Conservation (phyloP, 2,888 invertebrate species). For the Chrysina gloriosa region DNA sequence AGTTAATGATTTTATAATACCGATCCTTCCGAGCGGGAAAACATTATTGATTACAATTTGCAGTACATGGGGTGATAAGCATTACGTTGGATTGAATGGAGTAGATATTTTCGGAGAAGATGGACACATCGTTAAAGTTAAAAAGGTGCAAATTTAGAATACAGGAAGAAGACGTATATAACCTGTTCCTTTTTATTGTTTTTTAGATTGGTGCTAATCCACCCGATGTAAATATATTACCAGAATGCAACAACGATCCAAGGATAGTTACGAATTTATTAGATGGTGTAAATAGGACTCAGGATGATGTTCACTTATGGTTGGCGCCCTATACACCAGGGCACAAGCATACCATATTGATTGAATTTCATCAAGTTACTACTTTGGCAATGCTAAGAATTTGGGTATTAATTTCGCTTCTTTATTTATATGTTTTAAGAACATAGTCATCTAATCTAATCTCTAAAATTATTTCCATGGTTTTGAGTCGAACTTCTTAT, state of each 20-base stretch:
- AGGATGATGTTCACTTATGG: constrained; percentile 85
- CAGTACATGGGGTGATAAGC: constrained; percentile 83
- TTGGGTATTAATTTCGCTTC: constrained; percentile 54
- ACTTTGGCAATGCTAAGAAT: constrained; percentile 60
- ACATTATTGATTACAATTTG: constrained; percentile 75
- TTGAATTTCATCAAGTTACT: constrained; percentile 67
- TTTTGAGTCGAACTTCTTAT: too few species aligned
- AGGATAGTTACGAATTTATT: constrained; percentile 73
- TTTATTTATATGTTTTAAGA: too few species aligned
- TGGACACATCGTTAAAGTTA: constrained; percentile 71
- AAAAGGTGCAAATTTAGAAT: constrained; percentile 67
- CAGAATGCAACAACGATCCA: constrained; percentile 75
- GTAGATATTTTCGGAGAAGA: constrained; percentile 77
- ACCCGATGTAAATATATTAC: constrained; percentile 73
- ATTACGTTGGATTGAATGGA: constrained; percentile 83
- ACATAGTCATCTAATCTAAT: too few species aligned
- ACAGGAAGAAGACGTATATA: not conserved
- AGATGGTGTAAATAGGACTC: constrained; percentile 79
- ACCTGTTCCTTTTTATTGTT: too few species aligned
- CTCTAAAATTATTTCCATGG: too few species aligned
- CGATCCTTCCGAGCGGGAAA: constrained; percentile 79
- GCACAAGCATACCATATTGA: constrained; percentile 71
- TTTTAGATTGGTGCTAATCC: constrained; percentile 69
- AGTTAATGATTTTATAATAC: constrained; percentile 73
- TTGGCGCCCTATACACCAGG: constrained; percentile 73